A percentile compares a stretch with the other conserved stretches of the same genome.
phyloP scores from a whole-genome alignment of 2,888 invertebrate genomes.

The Meiosimyza decipiens region DNA sequence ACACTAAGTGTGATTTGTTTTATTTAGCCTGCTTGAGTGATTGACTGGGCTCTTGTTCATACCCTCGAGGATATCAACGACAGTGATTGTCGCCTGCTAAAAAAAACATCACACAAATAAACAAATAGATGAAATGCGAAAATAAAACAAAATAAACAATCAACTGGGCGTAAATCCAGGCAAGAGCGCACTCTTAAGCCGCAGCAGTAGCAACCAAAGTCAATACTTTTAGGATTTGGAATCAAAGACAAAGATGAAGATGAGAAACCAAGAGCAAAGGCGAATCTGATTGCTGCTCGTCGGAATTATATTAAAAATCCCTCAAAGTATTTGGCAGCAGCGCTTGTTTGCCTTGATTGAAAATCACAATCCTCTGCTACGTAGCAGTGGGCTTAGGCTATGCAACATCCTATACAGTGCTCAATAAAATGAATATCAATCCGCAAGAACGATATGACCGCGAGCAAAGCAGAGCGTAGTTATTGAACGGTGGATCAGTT shows the following conservation, averaged over 20 bases:
- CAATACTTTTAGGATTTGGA: no score
- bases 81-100: constrained; percentile 31
- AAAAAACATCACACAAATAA: constrained; percentile 8
- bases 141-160: constrained; percentile 21
- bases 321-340: constrained; percentile 17
- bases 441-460: constrained; percentile 4
- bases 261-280: neutral
- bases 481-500: no score
- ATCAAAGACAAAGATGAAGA: neutral
- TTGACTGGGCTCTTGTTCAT: neutral
- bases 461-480: neutral
- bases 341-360: constrained; percentile 6
- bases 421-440: neutral
- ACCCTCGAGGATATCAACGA: constrained; percentile 13
- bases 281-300: constrained; percentile 8
- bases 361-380: constrained; percentile 11
- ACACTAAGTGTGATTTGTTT: no score
- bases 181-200: no score
- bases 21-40: neutral
- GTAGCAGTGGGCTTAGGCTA: neutral
- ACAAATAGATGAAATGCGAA: constrained; percentile 8
- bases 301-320: constrained; percentile 25
- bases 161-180: neutral
- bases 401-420: neutral
- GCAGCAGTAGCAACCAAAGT: no score